Percentiles rank a stretch among this genome's conserved stretches.
phyloP scores from a whole-genome alignment of 2,797 vertebrate species.

The Peromyscus nudipes region DNA sequence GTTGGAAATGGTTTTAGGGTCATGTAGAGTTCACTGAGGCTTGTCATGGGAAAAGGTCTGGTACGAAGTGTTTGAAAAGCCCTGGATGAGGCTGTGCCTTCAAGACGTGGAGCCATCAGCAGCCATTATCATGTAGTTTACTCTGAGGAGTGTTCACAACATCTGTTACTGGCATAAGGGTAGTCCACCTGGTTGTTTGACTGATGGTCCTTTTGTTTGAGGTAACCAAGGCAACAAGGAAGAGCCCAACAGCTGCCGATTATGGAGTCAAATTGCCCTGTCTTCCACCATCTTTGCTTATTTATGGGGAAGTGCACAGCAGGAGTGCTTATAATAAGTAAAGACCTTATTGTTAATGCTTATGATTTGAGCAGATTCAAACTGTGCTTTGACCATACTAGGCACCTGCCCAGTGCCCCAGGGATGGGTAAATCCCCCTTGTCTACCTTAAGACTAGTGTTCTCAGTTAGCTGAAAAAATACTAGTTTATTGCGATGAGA shows the following conservation, averaged over 20 bases:
- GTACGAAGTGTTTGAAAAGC: not conserved
- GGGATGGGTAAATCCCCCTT: not conserved
- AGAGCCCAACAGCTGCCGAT: not conserved
- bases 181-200: not conserved
- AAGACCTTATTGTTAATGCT: not conserved
- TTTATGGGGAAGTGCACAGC: not conserved
- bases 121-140: not conserved
- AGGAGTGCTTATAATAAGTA: not conserved
- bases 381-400: not conserved
- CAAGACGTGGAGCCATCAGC: not conserved
- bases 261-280: not conserved
- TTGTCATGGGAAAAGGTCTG: not conserved
- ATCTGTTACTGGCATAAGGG: not conserved
- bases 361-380: not conserved
- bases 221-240: not conserved
- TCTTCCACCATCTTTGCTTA: not conserved
- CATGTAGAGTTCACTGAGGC: not conserved
- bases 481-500: not conserved
- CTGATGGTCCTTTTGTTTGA: not conserved
- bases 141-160: not conserved
- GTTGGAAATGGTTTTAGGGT: not conserved
- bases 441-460: not conserved
- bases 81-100: not conserved
- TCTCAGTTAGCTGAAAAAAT: not conserved
- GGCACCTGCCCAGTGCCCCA: not conserved